Evolutionary conservation across 2,113 vertebrate genomes (phyloP).

Genomic region (Chionomys nivalis): DNA sequence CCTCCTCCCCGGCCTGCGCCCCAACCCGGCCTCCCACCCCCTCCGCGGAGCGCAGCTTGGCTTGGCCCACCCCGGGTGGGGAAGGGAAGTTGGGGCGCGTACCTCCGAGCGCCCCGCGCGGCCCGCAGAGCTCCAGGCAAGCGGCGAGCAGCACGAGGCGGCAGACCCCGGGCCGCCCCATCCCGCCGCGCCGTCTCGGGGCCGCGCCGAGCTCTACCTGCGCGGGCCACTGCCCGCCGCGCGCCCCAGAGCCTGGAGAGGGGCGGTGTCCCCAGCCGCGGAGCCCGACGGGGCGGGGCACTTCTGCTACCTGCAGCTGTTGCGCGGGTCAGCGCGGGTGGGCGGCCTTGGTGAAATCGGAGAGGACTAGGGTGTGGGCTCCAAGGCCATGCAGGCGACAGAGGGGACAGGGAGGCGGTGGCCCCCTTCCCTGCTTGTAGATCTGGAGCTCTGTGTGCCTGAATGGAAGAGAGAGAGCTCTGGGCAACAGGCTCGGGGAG

Average conservation of each 20-base stretch:
- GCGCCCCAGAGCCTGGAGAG: background rate
- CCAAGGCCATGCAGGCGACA: rapidly evolving
- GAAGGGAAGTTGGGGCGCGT: background rate
- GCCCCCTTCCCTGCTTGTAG: too few species aligned
- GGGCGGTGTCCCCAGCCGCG: background rate
- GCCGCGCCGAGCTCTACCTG: background rate
- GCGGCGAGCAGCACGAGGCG: conserved; percentile 15
- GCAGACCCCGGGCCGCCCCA: background rate
- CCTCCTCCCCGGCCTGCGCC: background rate
- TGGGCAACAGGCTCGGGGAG: background rate
- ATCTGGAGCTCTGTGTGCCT: background rate
- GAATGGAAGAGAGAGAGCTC: background rate
- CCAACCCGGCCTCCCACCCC: background rate
- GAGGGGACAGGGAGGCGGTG: background rate
- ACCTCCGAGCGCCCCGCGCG: conserved; percentile 53
- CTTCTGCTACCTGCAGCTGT: background rate
- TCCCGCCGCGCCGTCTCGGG: background rate
- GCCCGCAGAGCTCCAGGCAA: conserved; percentile 57
- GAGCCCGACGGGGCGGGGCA: background rate
- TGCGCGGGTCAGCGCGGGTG: background rate
- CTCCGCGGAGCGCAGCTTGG: background rate
- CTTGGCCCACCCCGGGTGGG: background rate
- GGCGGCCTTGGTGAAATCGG: rapidly evolving
- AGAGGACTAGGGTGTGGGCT: rapidly evolving
- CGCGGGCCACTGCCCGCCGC: background rate